These are phyloP conservation scores for Athalia rosae DNA, from an alignment of 2,888 invertebrate species.

Conservation along the genomic window DNA sequence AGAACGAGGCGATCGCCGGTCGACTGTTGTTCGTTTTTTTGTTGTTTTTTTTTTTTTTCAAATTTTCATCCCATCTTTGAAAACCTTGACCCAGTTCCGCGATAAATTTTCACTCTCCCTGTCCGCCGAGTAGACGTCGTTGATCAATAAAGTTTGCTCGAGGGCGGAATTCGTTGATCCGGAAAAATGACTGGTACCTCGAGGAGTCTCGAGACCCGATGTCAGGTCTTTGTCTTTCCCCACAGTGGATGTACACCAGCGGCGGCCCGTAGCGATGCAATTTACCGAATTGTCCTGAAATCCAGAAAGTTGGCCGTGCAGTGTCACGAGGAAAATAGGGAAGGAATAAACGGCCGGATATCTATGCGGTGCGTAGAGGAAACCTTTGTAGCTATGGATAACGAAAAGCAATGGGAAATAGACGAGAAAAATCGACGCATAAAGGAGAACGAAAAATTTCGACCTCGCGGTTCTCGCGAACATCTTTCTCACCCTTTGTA, in stretches of 20 bases:
- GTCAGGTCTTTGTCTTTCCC: background rate
- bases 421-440: background rate
- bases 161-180: background rate
- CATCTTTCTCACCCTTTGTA: conserved; percentile 23
- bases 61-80: background rate
- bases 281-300: conserved; percentile 71
- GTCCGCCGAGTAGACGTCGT: background rate
- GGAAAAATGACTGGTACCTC: background rate
- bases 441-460: no score
- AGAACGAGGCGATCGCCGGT: conserved; percentile 2
- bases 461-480: conserved; percentile 22
- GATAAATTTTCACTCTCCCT: background rate
- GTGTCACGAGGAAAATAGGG: no score
- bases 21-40: no score
- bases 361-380: background rate
- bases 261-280: conserved; percentile 59
- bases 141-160: conserved; percentile 1
- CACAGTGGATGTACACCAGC: background rate
- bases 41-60: background rate
- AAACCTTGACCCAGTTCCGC: background rate
- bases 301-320: conserved; percentile 52
- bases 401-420: conserved; percentile 1
- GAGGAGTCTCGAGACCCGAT: background rate
- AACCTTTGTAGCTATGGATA: background rate
- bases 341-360: background rate